Evolutionary conservation across 1,140 invertebrate species (phyloP), one percentile per base, ranked within the genome.

Genomic region (Potamilus streckersoni): DNA sequence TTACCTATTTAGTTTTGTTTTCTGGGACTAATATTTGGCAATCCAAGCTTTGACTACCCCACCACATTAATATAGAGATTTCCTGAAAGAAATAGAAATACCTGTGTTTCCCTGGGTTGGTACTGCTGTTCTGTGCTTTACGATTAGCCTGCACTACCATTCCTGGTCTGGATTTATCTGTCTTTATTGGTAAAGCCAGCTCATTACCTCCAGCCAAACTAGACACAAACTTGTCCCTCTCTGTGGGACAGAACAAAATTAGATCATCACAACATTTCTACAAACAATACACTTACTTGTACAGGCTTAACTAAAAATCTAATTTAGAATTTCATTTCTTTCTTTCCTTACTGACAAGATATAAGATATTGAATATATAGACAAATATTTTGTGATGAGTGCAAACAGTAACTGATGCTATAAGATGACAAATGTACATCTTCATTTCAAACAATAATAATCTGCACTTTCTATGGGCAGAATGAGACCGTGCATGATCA

Each of bases 181-280:
- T 17, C 64, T 79, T 85, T 19, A 87, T 73, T 8, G 83, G 80
- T 49, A 86, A 84, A 66, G 88, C 86, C 20, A 88, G 74, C 62
- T 89, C 86, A 83, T 86, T 88, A 67, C 83, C 86, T 17, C 86
- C 87, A 69, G 74, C 76, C 62, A 87, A 88, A 17, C 73, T 75
- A 38, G 79, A 78, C 64, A 89, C 61, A 67, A 85, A 89, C 15
- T 66, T 66, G 60, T 87, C 86, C 71, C 86, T 87, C 23, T 87
- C 87, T 89, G 75, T 13, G 78, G 82, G 38, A 73, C n/a, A 74
- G 73, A 19, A 2, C 69, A 5, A 49, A 38, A 69, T 19, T 69
- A 56, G 19, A 2, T 56, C 5, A 17, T 60, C 17, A 74, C 19
- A 58, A 58, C 12, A 68, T 11, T 56, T 65, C 27, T 13, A n/a